phyloP scores from a whole-genome alignment of 2,888 invertebrate genomes.

The Eilema caniola region DNA sequence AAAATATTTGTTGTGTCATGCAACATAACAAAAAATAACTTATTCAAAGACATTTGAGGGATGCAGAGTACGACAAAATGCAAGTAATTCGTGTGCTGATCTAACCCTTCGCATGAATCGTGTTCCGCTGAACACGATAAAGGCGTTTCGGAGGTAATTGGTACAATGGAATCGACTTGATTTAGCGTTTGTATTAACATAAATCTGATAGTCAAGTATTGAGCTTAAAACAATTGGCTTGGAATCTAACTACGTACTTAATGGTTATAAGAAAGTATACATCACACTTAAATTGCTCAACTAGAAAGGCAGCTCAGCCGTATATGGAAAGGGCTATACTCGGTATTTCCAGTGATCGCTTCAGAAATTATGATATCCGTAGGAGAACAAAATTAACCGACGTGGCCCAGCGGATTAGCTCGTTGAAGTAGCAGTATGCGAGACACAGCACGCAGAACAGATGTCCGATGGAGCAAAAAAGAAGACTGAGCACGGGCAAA shows the following conservation, averaged over 20 bases:
- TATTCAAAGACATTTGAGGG: background rate
- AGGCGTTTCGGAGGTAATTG: slow-evolving; percentile 28
- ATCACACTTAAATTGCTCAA: no score
- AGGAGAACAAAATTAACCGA: no score
- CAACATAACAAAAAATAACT: background rate
- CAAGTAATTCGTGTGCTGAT: background rate
- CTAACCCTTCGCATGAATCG: background rate
- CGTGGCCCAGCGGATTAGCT: no score
- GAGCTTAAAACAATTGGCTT: background rate
- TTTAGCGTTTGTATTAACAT: slow-evolving; percentile 14
- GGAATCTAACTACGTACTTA: no score
- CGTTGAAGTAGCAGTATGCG: no score
- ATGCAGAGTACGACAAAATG: background rate
- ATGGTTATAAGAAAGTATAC: background rate
- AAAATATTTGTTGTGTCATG: background rate
- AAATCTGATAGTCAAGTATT: background rate
- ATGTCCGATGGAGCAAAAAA: no score
- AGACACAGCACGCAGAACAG: no score
- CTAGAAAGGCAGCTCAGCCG: no score
- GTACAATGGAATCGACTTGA: slow-evolving; percentile 20
- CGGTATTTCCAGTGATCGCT: no score
- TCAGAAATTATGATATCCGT: no score
- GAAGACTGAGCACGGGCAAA: no score
- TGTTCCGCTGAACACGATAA: slow-evolving; percentile 13
- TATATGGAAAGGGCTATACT: no score